A percentile compares a stretch with the other conserved stretches of the same genome.
Evolutionary conservation across 2,888 invertebrate genomes (phyloP).

Genomic region (Mimachlamys varia): DNA sequence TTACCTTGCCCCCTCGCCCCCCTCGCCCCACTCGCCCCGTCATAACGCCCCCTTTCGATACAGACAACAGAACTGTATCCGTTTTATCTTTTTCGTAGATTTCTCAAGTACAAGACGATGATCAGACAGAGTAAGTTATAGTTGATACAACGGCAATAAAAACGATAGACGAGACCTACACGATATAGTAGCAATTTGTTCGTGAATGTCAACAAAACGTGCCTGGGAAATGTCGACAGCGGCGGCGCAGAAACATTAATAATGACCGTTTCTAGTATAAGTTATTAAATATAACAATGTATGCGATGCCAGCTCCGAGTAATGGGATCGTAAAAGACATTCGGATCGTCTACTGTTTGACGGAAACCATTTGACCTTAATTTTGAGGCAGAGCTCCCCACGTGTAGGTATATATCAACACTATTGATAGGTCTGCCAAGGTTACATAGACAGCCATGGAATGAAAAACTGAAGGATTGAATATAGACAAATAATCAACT

Average conservation of each 20-base stretch:
- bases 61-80: too few species aligned
- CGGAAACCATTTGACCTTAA: not conserved
- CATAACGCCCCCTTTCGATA: too few species aligned
- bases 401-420: too few species aligned
- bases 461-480: too few species aligned
- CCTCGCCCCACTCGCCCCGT: too few species aligned
- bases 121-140: not conserved
- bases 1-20: too few species aligned
- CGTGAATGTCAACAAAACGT: not conserved
- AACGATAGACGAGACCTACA: not conserved
- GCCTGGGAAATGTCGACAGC: not conserved
- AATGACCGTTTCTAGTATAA: not conserved
- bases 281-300: conserved; percentile 5
- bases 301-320: not conserved
- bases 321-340: not conserved
- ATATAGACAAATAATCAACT: too few species aligned
- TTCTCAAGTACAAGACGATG: not conserved
- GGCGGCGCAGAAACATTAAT: not conserved
- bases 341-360: not conserved
- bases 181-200: not conserved
- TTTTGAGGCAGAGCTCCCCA: not conserved
- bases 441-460: too few species aligned
- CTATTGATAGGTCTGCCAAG: too few species aligned
- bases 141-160: not conserved
- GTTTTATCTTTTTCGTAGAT: not conserved